phyloP scores from a whole-genome alignment of 2,888 invertebrate species.

The Helicoverpa assulta region DNA sequence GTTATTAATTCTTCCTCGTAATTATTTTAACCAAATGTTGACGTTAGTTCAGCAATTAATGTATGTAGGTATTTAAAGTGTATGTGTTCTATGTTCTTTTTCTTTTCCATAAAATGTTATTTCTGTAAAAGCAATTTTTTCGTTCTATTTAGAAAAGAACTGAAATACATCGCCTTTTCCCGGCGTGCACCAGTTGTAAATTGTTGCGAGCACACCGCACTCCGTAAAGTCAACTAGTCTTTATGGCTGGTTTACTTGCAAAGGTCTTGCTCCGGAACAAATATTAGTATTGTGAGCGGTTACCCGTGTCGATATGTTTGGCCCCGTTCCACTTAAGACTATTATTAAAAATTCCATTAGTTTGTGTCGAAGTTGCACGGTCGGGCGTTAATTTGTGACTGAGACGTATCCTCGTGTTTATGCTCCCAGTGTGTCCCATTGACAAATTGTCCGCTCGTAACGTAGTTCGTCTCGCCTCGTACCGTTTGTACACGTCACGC shows the following conservation, averaged over 20 bases:
- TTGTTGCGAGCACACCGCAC: slow-evolving; percentile 32
- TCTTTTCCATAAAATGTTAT: neutral
- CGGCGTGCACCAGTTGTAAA: slow-evolving; percentile 39
- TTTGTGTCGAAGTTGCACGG: slow-evolving; percentile 45
- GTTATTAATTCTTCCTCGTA: neutral
- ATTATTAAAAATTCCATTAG: slow-evolving; percentile 57
- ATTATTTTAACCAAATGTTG: neutral
- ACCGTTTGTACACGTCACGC: slow-evolving; percentile 59
- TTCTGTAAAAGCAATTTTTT: slow-evolving; percentile 2
- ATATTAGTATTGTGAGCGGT: slow-evolving; percentile 51
- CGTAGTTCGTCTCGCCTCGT: slow-evolving; percentile 58
- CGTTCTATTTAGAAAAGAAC: slow-evolving; percentile 25
- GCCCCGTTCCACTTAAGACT: slow-evolving; percentile 39
- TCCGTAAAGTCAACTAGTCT: slow-evolving; percentile 46
- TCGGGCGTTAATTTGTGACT: slow-evolving; percentile 54
- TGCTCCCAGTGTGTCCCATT: slow-evolving; percentile 63
- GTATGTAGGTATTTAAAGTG: neutral
- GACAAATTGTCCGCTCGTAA: slow-evolving; percentile 65
- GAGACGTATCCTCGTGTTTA: slow-evolving; percentile 61
- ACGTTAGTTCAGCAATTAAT: too few species aligned
- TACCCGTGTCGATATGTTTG: slow-evolving; percentile 46
- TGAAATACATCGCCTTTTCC: slow-evolving; percentile 35
- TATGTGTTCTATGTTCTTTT: neutral
- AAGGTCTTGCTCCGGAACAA: slow-evolving; percentile 52
- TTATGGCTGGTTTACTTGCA: slow-evolving; percentile 51